These are phyloP conservation scores for Lasiurus borealis DNA, from an alignment of 2,113 vertebrate species.

Conservation along the genomic window DNA sequence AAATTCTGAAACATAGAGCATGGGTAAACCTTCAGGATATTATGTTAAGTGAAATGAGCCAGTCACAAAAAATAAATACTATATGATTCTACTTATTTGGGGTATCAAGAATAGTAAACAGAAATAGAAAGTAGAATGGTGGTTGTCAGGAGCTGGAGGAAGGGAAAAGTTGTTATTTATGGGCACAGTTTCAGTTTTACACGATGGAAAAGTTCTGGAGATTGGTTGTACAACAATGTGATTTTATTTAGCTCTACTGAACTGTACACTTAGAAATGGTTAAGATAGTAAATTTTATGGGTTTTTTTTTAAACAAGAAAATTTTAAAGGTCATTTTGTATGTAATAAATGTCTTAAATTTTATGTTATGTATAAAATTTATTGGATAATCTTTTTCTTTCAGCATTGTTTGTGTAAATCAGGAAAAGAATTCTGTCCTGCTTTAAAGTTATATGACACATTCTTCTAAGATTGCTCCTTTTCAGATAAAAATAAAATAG, in stretches of 20 bases:
- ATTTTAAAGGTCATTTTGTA: neutral
- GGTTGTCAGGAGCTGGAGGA: neutral
- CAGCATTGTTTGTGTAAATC: neutral
- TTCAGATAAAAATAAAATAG: neutral
- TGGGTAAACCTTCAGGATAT: neutral
- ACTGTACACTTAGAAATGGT: neutral
- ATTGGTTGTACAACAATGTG: neutral
- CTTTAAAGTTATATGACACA: neutral
- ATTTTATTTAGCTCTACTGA: neutral
- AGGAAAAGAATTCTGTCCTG: neutral
- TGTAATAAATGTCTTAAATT: slow-evolving; percentile 18
- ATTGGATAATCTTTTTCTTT: slow-evolving; percentile 35
- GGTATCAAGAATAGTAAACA: neutral
- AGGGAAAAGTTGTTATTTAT: neutral
- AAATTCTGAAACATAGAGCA: neutral
- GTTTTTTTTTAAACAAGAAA: neutral
- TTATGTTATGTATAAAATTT: neutral
- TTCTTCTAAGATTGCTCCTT: neutral
- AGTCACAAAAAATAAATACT: neutral
- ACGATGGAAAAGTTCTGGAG: neutral
- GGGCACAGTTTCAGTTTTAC: neutral
- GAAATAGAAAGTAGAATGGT: neutral
- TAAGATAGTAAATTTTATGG: neutral
- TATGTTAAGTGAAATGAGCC: slow-evolving; percentile 31
- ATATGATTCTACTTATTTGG: neutral